Base-by-base conservation (phyloP, 2,113 vertebrate genomes). In the Psammodynastes pulverulentus region DNA sequence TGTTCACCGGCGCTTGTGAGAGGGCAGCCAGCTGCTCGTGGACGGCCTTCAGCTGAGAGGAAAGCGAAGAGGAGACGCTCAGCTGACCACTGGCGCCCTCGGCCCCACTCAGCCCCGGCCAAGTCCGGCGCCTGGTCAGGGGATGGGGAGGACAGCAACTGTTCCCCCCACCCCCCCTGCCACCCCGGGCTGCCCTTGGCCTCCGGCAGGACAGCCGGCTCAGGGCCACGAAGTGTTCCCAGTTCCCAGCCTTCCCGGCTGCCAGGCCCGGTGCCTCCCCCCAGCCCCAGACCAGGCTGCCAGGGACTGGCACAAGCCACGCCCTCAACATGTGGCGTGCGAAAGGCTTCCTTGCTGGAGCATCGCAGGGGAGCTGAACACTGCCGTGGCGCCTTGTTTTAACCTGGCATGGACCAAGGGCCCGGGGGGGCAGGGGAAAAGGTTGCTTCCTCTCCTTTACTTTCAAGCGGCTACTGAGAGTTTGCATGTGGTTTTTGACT, bases 11-110 rank as follows among this genome's bases (percentile, higher is more conserved):
- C 0, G 97, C 97, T 97, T 99, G 98, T 10, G 98, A 99, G 94
- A 99, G 96, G 1, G 98, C 98, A 0, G 98, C 97, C 48, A 98
- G 97, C 97, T 99, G 98, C 94, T 99, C 98, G 0, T 99, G 98
- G 93, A 98, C 99, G 0, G 98, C 98, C 95, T 99, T 98, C 8
- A 99, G 97, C 99, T 99, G 95, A 15, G 85, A 87, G 93, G 95
- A 1, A 95, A 48, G 4, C 94, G 48, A 54, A 24, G 52, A 24
- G 29, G 46, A 51, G 56, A 86, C 39, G 52, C 88, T 52, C 49
- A 48, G 49, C 53, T 1, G 43, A 85, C 49, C 45, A 79, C 15
- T 1, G 3, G 2, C 34, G 6, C 52, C 67, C 46, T 26, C 4
- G 1, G 17, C 46, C 34, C 72, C 72, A 1, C 34, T 79, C 72